Evolutionary conservation across 1,140 invertebrate genomes (phyloP), one percentile per base, ranked within the genome.

Genomic region (Cataglyphis hispanica): DNA sequence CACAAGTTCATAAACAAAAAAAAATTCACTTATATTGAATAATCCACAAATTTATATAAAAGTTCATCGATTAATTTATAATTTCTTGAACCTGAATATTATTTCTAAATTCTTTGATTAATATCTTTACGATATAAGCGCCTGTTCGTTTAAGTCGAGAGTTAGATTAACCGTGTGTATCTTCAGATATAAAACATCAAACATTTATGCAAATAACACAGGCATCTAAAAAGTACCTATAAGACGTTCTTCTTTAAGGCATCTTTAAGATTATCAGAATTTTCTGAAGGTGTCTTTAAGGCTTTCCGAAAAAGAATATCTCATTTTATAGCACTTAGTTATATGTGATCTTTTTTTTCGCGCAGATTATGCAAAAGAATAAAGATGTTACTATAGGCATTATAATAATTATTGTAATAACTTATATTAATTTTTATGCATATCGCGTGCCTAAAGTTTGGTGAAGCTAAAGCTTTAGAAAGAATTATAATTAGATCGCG

Each of bases 401-500:
- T 76, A 76, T 76, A 76, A 34, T 63, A 63, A 76, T 76, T 76
- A 76, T 76, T 76, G 74, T 76, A 76, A 75, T 50, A n/a, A 31
- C 31, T 58, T 76, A 58, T 76, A 76, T 76, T 76, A 61, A 76
- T 76, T 76, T 37, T 58, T 75, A 56, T 76, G 56, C 74, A 58
- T 76, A 76, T 76, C 56, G 74, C 74, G 74, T 76, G 74, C 74
- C 74, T 76, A 63, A 63, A 76, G 34, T 61, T 76, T 63, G 56
- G 56, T 61, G 74, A 76, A 76, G 40, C 61, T 78, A 34, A 66
- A 78, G 76, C 61, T 78, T 53, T 67, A 66, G 63, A 50, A 31
- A 43, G 31, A 78, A 78, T 78, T 78, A 43, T 67, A 78, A 78
- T 67, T 67, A 78, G 76, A 78, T 78, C 76, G 61, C 76, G 61